These are phyloP conservation scores for Argyresthia goedartella DNA, from an alignment of 2,888 invertebrate genomes.

Conservation along the genomic window DNA sequence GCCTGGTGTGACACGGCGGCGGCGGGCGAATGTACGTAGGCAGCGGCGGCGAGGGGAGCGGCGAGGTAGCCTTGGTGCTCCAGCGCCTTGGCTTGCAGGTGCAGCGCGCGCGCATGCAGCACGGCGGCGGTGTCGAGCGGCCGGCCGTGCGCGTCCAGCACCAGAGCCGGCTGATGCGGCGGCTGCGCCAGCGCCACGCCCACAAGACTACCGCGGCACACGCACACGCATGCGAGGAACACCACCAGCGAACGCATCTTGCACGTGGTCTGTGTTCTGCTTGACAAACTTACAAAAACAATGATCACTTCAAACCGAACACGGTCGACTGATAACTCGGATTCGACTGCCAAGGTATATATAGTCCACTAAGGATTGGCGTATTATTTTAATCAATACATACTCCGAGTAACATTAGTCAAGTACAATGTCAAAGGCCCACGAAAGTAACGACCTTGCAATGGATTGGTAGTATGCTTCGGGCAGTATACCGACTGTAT, in stretches of 20 bases:
- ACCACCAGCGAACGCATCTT: slow-evolving; percentile 55
- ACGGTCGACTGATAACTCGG: slow-evolving; percentile 37
- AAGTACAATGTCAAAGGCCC: slow-evolving; percentile 2
- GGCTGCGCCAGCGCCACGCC: slow-evolving; percentile 41
- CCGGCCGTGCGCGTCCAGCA: slow-evolving; percentile 50
- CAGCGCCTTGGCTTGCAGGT: slow-evolving; percentile 60
- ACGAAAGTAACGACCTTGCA: slow-evolving; percentile 2
- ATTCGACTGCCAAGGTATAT: slow-evolving; percentile 34
- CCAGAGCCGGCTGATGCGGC: slow-evolving; percentile 49
- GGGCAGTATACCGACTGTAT: neutral
- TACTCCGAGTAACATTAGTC: neutral
- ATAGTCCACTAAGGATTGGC: slow-evolving; percentile 21
- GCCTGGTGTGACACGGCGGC: slow-evolving; percentile 59
- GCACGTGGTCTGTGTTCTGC: slow-evolving; percentile 44
- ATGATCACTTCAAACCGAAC: slow-evolving; percentile 45
- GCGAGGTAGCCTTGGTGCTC: slow-evolving; percentile 29
- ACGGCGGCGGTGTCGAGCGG: slow-evolving; percentile 32
- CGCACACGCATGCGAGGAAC: slow-evolving; percentile 35
- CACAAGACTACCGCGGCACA: slow-evolving; percentile 42
- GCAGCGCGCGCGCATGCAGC: slow-evolving; percentile 31
- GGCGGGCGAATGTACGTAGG: slow-evolving; percentile 30
- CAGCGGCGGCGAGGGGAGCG: slow-evolving; percentile 31
- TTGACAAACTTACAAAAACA: slow-evolving; percentile 17
- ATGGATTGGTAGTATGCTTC: neutral
- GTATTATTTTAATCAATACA: slow-evolving; percentile 1